Evolutionary conservation across 2,113 vertebrate genomes (phyloP), one percentile per base, ranked within the genome.

Genomic region (Hassar affinis): DNA sequence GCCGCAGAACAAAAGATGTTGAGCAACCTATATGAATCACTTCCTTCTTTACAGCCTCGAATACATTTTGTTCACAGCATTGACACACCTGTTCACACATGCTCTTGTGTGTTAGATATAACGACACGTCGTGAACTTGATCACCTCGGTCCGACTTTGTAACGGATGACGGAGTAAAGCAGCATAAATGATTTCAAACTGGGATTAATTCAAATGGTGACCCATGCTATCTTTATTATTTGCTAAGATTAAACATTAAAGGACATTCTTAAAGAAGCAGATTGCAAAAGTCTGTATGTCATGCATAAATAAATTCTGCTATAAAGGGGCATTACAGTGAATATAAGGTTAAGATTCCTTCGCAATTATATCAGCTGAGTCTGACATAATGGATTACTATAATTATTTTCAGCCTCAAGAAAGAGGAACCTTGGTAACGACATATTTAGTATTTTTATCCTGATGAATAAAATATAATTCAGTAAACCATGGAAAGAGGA

Each of bases 1-100:
- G 45, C 42, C 52, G 15, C 5, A 27, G 8, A 83, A 66, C 42
- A 75, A 76, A 76, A 72, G 42, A 51, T 56, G 25, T 56, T 83
- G 47, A 54, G 51, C 47, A 68, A 83, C 62, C 25, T 6, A 38
- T 68, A 54, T 38, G n/a, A 47, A 59, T 69, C 25, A 59, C 27
- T 82, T 54, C 17, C 57, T 77, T 83, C 49, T 76, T 79, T 15
- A 10, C 7, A 35, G 52, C 79, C 35, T 64, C 45, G 30, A 1
- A 4, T 25, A 3, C 0, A 4, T 42, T 72, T 72, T 57, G 8
- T 18, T 11, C 38, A n/a, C 11, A 57, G n/a, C 6, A 66, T 4
- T 38, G 3, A 79, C 56, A 71, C 57, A 30, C 45, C 42, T 33
- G 30, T 64, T 79, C 49, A 49, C 25, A 62, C 17, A 4, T 64